Evolutionary conservation across 2,888 invertebrate species (phyloP).

Genomic region (Chironomus tentans): DNA sequence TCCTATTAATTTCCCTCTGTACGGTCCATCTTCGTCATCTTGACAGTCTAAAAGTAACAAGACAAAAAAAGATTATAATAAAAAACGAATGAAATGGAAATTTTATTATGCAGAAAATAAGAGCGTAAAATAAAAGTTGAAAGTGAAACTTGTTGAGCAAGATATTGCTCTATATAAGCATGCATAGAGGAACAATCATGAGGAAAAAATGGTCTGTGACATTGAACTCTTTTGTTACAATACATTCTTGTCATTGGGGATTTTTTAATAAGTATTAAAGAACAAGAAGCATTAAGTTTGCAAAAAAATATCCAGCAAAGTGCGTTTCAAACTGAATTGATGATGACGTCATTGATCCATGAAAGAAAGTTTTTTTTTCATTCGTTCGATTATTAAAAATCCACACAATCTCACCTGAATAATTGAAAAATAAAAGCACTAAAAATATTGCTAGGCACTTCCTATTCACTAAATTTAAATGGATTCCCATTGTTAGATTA

Average conservation of each 20-base stretch:
- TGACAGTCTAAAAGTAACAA: constrained; percentile 32
- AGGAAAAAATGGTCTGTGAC: constrained; percentile 7
- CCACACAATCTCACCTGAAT: neutral
- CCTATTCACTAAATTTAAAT: neutral
- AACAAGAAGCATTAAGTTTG: neutral
- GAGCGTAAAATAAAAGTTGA: neutral
- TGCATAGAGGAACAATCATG: neutral
- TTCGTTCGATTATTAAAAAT: neutral
- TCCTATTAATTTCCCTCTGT: constrained; percentile 71
- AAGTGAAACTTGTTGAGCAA: neutral
- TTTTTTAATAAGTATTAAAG: neutral
- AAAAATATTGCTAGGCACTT: neutral
- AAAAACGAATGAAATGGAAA: constrained; percentile 27
- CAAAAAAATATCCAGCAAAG: neutral
- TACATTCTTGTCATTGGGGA: constrained; percentile 15
- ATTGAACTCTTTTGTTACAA: constrained; percentile 30
- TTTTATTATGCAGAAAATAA: neutral
- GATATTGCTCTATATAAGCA: neutral
- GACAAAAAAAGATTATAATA: neutral
- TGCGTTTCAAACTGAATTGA: neutral
- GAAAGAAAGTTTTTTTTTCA: neutral
- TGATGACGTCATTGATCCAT: neutral
- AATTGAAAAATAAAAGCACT: neutral
- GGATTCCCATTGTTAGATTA: neutral
- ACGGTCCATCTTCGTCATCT: constrained; percentile 61